Percentiles rank a stretch among this genome's conserved stretches.
Conservation (phyloP, 2,888 invertebrate species). For the Diachrysia chrysitis region DNA sequence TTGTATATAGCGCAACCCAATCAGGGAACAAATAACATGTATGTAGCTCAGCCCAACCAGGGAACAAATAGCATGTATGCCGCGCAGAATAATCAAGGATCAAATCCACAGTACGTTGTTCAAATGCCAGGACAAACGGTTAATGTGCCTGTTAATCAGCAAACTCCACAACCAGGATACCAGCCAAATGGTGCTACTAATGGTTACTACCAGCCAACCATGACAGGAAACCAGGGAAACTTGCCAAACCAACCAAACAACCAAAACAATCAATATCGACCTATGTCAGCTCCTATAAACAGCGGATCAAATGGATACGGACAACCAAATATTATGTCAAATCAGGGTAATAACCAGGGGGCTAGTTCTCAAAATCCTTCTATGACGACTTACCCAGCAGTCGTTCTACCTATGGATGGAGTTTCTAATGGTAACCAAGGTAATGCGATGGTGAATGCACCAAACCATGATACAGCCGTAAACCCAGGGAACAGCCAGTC, state of each 20-base stretch:
- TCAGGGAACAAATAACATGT: not conserved
- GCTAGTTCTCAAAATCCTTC: not conserved
- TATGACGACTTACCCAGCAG: not conserved
- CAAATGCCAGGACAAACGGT: slow-evolving; percentile 14
- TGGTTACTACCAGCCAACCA: slow-evolving; percentile 11
- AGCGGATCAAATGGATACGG: slow-evolving; percentile 20
- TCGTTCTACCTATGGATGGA: not conserved
- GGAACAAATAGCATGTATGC: not conserved
- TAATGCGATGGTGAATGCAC: slow-evolving; percentile 2
- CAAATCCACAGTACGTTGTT: not conserved
- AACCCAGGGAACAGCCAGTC: slow-evolving; percentile 13
- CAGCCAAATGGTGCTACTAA: slow-evolving; percentile 20
- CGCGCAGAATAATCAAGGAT: not conserved
- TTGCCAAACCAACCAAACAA: slow-evolving; percentile 16
- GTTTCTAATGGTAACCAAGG: slow-evolving; percentile 15
- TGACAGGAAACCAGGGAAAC: not conserved
- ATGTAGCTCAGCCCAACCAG: not conserved
- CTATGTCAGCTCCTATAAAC: not conserved
- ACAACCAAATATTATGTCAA: slow-evolving; percentile 16
- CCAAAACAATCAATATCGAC: not conserved
- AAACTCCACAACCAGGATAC: not conserved
- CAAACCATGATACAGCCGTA: slow-evolving; percentile 6
- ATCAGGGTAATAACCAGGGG: slow-evolving; percentile 7
- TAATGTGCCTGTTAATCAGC: slow-evolving; percentile 26
- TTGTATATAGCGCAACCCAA: not conserved